Conservation (phyloP, 2,888 invertebrate species). For the Latrodectus hesperus region DNA sequence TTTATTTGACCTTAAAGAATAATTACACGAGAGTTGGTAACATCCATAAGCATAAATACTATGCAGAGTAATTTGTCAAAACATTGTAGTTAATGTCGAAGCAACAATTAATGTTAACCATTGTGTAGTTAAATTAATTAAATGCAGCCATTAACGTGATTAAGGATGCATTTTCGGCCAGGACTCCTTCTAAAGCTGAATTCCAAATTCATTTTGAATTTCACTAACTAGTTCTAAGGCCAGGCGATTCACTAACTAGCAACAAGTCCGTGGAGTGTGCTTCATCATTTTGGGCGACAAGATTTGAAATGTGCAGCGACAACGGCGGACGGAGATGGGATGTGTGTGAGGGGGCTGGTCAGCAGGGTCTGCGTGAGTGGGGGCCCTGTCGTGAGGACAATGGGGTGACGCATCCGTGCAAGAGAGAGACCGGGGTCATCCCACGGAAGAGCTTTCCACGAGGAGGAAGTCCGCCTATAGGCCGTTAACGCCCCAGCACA, state of each 20-base stretch:
- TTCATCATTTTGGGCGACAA: conserved; percentile 1
- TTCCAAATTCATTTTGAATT: background rate
- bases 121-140: no score
- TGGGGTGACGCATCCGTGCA: conserved; percentile 60
- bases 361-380: conserved; percentile 45
- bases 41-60: no score
- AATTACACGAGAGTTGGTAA: no score
- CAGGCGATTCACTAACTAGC: background rate
- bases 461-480: conserved; percentile 56
- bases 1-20: no score
- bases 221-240: background rate
- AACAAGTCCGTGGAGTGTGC: background rate
- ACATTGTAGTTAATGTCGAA: no score
- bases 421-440: conserved; percentile 50
- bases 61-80: no score
- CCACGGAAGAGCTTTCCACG: conserved; percentile 42
- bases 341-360: conserved; percentile 33
- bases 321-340: background rate
- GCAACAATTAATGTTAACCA: no score
- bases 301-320: conserved; percentile 2
- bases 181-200: background rate
- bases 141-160: no score
- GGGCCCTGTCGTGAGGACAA: conserved; percentile 43
- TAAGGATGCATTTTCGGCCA: background rate
- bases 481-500: conserved; percentile 55